Evolutionary conservation across 2,888 invertebrate genomes (phyloP).

Genomic region (Caenorhabditis sp.): DNA sequence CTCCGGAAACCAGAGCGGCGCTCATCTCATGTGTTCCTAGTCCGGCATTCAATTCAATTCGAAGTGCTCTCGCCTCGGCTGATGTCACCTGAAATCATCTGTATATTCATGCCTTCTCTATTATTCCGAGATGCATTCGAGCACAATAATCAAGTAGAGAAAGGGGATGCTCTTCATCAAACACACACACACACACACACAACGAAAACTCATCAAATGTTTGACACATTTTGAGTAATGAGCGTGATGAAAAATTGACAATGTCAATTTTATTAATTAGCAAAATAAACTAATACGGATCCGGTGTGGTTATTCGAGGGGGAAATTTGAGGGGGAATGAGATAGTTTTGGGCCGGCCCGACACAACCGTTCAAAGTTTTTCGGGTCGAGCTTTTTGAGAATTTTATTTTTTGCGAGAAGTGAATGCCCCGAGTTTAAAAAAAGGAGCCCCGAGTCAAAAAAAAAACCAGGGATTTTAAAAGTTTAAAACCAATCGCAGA

Average conservation of each 20-base stretch:
- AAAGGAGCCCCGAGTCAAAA: no score
- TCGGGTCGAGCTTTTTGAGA: no score
- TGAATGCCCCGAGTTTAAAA: no score
- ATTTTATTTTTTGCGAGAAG: no score
- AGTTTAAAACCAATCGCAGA: no score
- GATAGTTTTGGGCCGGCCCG: no score
- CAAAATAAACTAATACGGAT: no score
- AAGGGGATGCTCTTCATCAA: slow-evolving; percentile 2
- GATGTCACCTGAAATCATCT: slow-evolving; percentile 26
- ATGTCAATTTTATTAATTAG: background rate
- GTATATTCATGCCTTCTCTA: background rate
- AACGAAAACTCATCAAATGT: no score
- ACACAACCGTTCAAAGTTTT: no score
- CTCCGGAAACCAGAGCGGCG: slow-evolving; percentile 44
- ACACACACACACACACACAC: no score
- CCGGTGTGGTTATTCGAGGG: background rate
- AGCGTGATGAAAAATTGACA: background rate
- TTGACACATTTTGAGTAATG: background rate
- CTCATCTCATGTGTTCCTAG: slow-evolving; percentile 21
- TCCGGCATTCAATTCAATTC: slow-evolving; percentile 43
- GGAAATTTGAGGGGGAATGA: no score
- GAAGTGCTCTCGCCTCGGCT: slow-evolving; percentile 37
- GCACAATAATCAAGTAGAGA: slow-evolving; percentile 24
- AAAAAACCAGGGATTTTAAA: no score
- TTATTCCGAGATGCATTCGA: slow-evolving; percentile 1